phyloP scores from a whole-genome alignment of 2,113 vertebrate genomes.

The Sarotherodon lohbergeri region DNA sequence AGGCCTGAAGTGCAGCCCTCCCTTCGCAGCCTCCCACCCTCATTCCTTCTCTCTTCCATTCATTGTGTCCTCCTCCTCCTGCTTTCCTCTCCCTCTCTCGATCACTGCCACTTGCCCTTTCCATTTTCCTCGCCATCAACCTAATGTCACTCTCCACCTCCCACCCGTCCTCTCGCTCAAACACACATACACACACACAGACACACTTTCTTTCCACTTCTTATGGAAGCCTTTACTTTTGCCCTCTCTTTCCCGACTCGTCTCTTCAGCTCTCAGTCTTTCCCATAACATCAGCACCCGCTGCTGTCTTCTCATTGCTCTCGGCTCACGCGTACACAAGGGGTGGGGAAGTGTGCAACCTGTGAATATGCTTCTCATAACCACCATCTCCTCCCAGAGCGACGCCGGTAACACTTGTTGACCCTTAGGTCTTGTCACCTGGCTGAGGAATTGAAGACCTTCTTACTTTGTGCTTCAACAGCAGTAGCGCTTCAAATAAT shows the following conservation, averaged over 20 bases:
- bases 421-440: neutral
- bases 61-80: conserved; percentile 32
- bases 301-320: neutral
- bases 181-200: neutral
- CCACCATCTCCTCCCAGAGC: neutral
- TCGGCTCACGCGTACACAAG: neutral
- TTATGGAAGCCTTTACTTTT: conserved; percentile 49
- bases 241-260: neutral
- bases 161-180: neutral
- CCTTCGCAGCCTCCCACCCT: conserved; percentile 18
- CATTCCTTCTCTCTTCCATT: conserved; percentile 47
- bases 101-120: conserved; percentile 37
- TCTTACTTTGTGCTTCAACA: neutral
- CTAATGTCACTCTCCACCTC: neutral
- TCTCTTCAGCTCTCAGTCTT: conserved; percentile 32
- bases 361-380: neutral
- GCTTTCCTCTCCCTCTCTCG: conserved; percentile 2
- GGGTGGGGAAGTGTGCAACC: neutral
- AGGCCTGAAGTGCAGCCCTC: conserved; percentile 20
- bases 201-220: conserved; percentile 41
- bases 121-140: conserved; percentile 41
- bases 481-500: conserved; percentile 24
- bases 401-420: neutral
- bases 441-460: neutral
- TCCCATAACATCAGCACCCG: conserved; percentile 45